Evolutionary conservation across 1,140 invertebrate genomes (phyloP).

Genomic region (Pristionchus pacificus): DNA sequence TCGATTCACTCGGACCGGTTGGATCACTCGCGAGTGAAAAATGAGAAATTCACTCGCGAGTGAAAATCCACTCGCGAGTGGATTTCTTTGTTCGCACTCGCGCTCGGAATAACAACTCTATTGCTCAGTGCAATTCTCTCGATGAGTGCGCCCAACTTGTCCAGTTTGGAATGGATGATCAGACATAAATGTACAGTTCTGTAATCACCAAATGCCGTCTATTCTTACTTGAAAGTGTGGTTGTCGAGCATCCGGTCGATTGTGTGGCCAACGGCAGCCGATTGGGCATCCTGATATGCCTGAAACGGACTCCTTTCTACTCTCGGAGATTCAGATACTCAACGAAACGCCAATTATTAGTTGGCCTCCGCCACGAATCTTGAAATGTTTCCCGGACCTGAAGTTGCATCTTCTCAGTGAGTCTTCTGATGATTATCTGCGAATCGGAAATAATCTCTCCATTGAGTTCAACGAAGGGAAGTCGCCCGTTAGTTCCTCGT

Average conservation of each 20-base stretch:
- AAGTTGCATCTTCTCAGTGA: neutral
- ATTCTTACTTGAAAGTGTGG: neutral
- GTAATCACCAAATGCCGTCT: too few relatives aligned
- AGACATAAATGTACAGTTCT: too few relatives aligned
- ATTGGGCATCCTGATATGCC: neutral
- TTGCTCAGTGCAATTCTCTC: neutral
- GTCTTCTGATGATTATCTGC: neutral
- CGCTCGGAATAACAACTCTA: neutral
- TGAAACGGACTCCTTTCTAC: neutral
- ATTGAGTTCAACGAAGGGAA: neutral
- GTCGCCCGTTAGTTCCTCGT: neutral
- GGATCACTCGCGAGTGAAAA: too few relatives aligned
- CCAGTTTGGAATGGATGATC: neutral
- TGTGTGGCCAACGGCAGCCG: neutral
- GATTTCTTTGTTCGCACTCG: neutral
- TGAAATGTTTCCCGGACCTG: neutral
- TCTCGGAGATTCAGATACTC: neutral
- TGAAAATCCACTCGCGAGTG: neutral
- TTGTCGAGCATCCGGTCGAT: neutral
- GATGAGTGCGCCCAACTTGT: neutral
- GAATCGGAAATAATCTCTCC: neutral
- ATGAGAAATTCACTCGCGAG: neutral
- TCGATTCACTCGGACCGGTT: too few relatives aligned
- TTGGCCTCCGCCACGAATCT: neutral
- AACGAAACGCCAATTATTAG: neutral